A percentile compares a stretch with the other conserved stretches of the same genome.
Conservation (phyloP, 2,888 invertebrate species). For the Polyommatus iphigenia region DNA sequence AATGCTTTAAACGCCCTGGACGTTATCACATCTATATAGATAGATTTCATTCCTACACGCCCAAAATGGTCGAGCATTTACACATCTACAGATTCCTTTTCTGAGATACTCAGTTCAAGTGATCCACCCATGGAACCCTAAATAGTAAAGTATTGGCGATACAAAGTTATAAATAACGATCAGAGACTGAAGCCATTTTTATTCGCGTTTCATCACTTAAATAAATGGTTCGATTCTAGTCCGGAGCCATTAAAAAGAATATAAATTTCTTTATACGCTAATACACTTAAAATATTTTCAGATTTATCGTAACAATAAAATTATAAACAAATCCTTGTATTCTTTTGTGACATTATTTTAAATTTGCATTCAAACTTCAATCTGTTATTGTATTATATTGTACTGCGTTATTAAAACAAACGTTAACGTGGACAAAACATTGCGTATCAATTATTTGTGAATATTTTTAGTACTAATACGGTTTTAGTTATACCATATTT, state of each 20-base stretch:
- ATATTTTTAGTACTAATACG: background rate
- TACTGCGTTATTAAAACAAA: no score
- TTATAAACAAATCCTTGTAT: background rate
- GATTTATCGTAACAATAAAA: constrained; percentile 16
- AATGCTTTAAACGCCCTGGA: no score
- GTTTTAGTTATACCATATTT: background rate
- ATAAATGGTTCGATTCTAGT: constrained; percentile 19
- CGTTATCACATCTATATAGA: no score
- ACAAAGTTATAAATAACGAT: constrained; percentile 25
- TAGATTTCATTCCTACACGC: no score
- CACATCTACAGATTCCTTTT: background rate
- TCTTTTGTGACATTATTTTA: background rate
- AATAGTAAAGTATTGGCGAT: constrained; percentile 8
- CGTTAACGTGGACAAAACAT: no score
- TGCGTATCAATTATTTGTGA: background rate
- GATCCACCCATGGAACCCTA: background rate
- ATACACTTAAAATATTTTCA: constrained; percentile 14
- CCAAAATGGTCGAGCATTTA: no score
- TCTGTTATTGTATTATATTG: no score
- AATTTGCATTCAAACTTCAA: background rate
- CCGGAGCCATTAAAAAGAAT: constrained; percentile 25
- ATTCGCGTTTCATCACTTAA: constrained; percentile 29
- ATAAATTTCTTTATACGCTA: constrained; percentile 29
- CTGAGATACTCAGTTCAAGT: background rate
- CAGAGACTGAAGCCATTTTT: constrained; percentile 8